Base-by-base conservation (phyloP, 2,888 invertebrate genomes). In the Acrobasis suavella region DNA sequence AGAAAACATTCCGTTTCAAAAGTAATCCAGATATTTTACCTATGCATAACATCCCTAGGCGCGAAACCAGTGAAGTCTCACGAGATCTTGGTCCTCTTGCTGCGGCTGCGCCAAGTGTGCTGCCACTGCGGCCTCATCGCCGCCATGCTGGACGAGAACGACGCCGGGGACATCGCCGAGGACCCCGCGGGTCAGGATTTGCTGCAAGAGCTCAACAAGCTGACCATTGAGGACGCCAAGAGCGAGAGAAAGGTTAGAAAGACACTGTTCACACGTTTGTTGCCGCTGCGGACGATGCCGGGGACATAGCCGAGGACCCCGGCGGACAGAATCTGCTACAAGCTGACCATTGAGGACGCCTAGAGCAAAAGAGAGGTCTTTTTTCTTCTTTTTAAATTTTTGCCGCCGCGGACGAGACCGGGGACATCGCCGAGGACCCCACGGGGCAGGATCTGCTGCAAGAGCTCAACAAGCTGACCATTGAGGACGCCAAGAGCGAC, bases 91-190 rank as follows among this genome's bases (percentile, higher is more conserved):
- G 96, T 98, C 0, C 91, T 98, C 1, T 82, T 99, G 14, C 86
- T 98, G 62, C 94, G 98, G 12, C 86, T 99, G 64, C 93, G 98
- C 0, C 98, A 99, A 82, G 85, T 85, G 63, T 85, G 85, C 72
- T 96, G 97, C 78, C 98, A 98, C 91, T 96, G 98, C 38, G 95
- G 96, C 0, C 93, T 99, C 15, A 96, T 98, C 72, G 87, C 87
- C 22, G 82, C 83, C 81, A 94, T 94, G 93, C 64, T 94, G 73
- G 91, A 92, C 71, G 80, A 78, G 50, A 89, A 87, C 42, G 83
- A 83, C 32, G 74, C 82, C 7, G 69, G 74, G 2, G 75, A 67
- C 50, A 72, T 73, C 46, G 66, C 65, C 0, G 80, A 80, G 54
- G 84, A 85, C 67, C 72, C 75, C 9, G 87, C 76, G 80, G 93